Base-by-base conservation (phyloP, 1,140 invertebrate genomes). In the Lasioglossum baleicum region DNA sequence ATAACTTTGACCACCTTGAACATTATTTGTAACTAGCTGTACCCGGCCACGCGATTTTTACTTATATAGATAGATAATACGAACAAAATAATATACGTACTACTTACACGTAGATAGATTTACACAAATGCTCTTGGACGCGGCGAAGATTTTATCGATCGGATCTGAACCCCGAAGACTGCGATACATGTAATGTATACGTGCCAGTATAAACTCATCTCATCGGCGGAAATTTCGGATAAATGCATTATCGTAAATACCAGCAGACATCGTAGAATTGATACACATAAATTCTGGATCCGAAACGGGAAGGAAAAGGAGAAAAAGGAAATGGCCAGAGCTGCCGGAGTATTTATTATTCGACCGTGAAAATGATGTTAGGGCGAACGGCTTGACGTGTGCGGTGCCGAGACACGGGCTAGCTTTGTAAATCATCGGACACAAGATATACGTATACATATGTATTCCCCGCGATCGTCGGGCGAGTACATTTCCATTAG, bases 91-190 rank as follows among this genome's bases (percentile, higher is more conserved):
- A 26, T 26, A 26, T 26, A 26, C 26, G 1, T n/a, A n/a, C n/a
- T n/a, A n/a, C n/a, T 0, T 26, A 1, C 26, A 26, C 26, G 26
- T 26, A 26, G 26, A 26, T 26, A 26, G 26, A 26, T 26, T 26
- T 26, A 26, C 26, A 1, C 26, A 80, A 80, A 74, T 80, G 70
- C 70, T 60, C 20, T 63, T 66, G 26, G 26, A 48, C 40, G 63
- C 22, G 51, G 40, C 66, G 40, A 66, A 73, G 61, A 58, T 35
- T 80, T 74, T 80, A 74, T 80, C 13, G 77, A 80, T 80, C 77
- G 60, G 48, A 80, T 80, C 77, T 74, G 22, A 11, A 17, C 22
- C 7, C 11, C 35, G 51, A 73, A 77, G 75, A 51, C 44, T 40
- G 15, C 2, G 6, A 71, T 26, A 35, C 8, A 22, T 10, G 40